These are phyloP conservation scores for Brachylomia viminalis DNA, from an alignment of 2,888 invertebrate genomes.

Conservation along the genomic window DNA sequence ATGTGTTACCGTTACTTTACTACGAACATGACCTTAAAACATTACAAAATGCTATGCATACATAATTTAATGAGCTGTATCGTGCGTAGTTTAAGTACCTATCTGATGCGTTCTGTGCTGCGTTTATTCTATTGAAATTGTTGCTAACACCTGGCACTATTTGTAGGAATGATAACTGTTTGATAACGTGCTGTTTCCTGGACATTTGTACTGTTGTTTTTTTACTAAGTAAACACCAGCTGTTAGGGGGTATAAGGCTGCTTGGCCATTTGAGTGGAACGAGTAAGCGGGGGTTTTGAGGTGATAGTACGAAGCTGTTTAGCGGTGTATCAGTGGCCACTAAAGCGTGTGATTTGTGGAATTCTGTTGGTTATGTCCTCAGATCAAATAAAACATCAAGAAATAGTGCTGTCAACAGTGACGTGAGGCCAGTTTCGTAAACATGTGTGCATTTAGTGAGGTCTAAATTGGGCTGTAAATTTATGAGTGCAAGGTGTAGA, in stretches of 20 bases:
- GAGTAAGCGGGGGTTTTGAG: not conserved
- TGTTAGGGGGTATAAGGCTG: constrained; percentile 7
- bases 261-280: constrained; percentile 1
- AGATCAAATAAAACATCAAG: too few relatives aligned
- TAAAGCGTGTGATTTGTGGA: not conserved
- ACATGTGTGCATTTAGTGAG: too few relatives aligned
- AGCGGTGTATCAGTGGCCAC: not conserved
- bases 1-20: constrained; percentile 15
- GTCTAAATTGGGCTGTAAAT: too few relatives aligned
- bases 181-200: constrained; percentile 9
- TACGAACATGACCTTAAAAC: constrained; percentile 43
- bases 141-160: constrained; percentile 26
- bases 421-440: too few relatives aligned
- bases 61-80: constrained; percentile 27
- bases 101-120: constrained; percentile 9
- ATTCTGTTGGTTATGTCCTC: not conserved
- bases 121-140: constrained; percentile 20
- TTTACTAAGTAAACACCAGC: constrained; percentile 7
- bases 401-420: too few relatives aligned
- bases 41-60: constrained; percentile 39
- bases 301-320: not conserved
- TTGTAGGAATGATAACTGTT: constrained; percentile 25
- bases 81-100: constrained; percentile 7
- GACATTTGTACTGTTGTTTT: not conserved
- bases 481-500: too few relatives aligned